phyloP scores from a whole-genome alignment of 2,888 invertebrate species.

The Frankliniella fusca region DNA sequence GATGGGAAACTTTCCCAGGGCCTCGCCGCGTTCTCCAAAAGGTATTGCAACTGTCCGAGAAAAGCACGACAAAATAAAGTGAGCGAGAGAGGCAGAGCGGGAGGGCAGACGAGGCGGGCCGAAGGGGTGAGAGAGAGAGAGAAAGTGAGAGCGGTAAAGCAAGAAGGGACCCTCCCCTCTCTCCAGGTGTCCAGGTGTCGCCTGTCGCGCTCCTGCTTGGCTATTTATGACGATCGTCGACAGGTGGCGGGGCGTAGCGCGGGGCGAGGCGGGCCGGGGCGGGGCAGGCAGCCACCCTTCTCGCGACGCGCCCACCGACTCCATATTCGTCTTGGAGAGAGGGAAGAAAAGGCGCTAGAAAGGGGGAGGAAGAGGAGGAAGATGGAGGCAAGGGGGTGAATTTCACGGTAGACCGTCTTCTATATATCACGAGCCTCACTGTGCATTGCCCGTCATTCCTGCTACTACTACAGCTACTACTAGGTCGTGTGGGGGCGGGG shows the following conservation, averaged over 20 bases:
- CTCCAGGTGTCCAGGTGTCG: no score
- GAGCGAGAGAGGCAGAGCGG: not conserved
- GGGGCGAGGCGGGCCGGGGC: no score
- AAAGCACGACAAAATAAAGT: not conserved
- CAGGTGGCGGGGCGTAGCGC: no score
- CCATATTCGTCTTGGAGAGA: not conserved
- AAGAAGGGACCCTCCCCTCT: no score
- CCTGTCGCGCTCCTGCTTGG: no score
- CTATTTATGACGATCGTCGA: no score
- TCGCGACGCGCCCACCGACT: not conserved
- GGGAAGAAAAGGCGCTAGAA: not conserved
- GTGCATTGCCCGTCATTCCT: not conserved
- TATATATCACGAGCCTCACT: not conserved
- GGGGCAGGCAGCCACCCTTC: not conserved
- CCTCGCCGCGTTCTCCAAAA: no score
- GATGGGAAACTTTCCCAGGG: no score
- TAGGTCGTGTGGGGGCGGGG: not conserved
- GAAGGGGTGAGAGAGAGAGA: no score
- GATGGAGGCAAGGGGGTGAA: constrained; percentile 36
- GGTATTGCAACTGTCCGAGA: no score
- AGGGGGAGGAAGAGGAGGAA: constrained; percentile 32
- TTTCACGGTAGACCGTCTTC: constrained; percentile 43
- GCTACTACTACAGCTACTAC: not conserved
- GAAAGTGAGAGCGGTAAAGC: no score
- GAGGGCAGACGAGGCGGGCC: not conserved